phyloP scores from a whole-genome alignment of 2,888 invertebrate species.

The Synanthedon formicaeformis region DNA sequence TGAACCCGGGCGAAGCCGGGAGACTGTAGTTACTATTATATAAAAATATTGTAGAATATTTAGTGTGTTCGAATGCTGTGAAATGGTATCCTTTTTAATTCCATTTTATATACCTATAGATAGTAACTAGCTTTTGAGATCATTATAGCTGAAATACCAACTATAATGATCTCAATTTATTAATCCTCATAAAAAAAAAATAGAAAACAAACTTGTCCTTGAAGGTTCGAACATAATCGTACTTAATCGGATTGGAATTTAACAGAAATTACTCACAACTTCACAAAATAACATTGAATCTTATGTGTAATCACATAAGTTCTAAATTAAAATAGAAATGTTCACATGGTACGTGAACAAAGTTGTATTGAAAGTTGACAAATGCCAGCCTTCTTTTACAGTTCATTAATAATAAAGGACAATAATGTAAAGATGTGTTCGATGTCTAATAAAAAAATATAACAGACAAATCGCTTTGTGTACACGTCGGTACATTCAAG shows the following conservation, averaged over 20 bases:
- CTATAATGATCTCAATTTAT: too few species aligned
- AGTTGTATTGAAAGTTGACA: conserved; percentile 16
- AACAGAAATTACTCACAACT: not conserved
- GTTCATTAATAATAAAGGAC: conserved; percentile 34
- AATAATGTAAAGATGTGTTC: conserved; percentile 24
- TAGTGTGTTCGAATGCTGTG: too few species aligned
- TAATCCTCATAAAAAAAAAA: not conserved
- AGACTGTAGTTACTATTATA: too few species aligned
- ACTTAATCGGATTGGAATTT: conserved; percentile 11
- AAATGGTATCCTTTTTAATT: too few species aligned
- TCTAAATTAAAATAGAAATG: too few species aligned
- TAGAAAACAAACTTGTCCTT: conserved; percentile 7
- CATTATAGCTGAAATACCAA: too few species aligned
- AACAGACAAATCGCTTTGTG: conserved; percentile 32
- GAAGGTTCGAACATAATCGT: conserved; percentile 13
- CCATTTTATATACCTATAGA: too few species aligned
- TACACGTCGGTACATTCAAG: conserved; percentile 13
- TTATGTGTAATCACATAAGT: not conserved
- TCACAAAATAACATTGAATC: not conserved
- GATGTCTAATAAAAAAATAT: conserved; percentile 23
- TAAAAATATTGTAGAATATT: too few species aligned
- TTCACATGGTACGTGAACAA: too few species aligned
- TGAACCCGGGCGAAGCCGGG: too few species aligned
- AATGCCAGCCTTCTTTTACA: conserved; percentile 22
- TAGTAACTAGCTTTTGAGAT: too few species aligned